A percentile compares a stretch with the other conserved stretches of the same genome.
Conservation (phyloP, 2,797 vertebrate species). For the Lagorchestes hirsutus region DNA sequence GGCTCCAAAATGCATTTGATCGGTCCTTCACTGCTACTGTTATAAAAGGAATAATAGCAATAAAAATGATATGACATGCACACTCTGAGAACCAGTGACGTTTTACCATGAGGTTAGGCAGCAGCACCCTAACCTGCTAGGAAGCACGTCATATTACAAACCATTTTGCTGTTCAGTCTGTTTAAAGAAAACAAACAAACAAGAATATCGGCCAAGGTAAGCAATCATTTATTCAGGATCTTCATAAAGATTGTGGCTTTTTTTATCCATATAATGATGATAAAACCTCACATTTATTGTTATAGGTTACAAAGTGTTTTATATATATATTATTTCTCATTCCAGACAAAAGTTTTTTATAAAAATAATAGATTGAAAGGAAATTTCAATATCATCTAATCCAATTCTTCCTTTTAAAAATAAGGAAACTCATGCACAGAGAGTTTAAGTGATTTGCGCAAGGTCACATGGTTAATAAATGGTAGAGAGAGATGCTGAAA, state of each 20-base stretch:
- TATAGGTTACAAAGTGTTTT: background rate
- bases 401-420: background rate
- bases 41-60: background rate
- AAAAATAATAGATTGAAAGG: background rate
- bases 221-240: background rate
- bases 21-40: background rate
- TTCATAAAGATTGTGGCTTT: background rate
- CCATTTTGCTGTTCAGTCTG: background rate
- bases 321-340: background rate
- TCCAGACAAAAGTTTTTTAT: background rate
- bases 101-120: too few relatives aligned
- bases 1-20: background rate
- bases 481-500: background rate
- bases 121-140: background rate
- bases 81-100: background rate
- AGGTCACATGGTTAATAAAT: background rate
- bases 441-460: background rate
- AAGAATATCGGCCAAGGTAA: background rate
- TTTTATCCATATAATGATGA: background rate
- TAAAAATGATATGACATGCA: background rate
- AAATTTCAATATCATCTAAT: background rate
- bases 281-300: background rate
- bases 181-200: background rate
- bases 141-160: background rate
- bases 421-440: background rate